Evolutionary conservation across 2,797 vertebrate species (phyloP), one percentile per base, ranked within the genome.

Genomic region (Xenopus petersii): DNA sequence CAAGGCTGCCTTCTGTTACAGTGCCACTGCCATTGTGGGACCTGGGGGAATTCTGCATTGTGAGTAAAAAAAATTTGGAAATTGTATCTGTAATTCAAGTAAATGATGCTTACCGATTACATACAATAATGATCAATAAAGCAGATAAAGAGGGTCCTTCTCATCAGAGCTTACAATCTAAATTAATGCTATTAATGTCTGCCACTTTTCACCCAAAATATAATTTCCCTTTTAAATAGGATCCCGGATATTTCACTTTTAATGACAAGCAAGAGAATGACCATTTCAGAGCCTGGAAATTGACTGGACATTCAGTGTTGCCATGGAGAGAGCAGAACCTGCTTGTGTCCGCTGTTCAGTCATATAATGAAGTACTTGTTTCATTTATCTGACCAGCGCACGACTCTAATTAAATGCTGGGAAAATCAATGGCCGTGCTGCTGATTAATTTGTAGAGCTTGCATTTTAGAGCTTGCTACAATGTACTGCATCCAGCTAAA

Each of bases 301-400:
- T 17, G 81, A 94, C 91, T 90, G 88, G 86, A 86, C 81, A 76
- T 86, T 86, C 83, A 84, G 87, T 84, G 90, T 92, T 60, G 3
- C 76, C 46, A 79, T 79, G 30, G 76, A 70, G 62, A 70, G 60
- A 59, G 55, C 5, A 58, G 55, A 26, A 30, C 59, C 70, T n/a
- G 51, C 60, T 72, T 24, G 63, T 66, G 63, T 58, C 64, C 56
- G 47, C 65, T 64, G 67, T 83, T 74, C 81, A 82, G 83, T 81
- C 81, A 82, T 73, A 80, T 81, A 80, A 59, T 75, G 60, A 82
- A 86, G 16, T 54, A 24, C 73, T 71, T 72, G 74, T 68, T 72
- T 83, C 61, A 68, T 73, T 81, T 79, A 49, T 77, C 55, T 64
- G 17, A 75, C 73, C 67, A 65, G 61, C 86, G 64, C 58, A 67